phyloP scores from a whole-genome alignment of 2,113 vertebrate genomes.

The Pachypanchax playfairii region DNA sequence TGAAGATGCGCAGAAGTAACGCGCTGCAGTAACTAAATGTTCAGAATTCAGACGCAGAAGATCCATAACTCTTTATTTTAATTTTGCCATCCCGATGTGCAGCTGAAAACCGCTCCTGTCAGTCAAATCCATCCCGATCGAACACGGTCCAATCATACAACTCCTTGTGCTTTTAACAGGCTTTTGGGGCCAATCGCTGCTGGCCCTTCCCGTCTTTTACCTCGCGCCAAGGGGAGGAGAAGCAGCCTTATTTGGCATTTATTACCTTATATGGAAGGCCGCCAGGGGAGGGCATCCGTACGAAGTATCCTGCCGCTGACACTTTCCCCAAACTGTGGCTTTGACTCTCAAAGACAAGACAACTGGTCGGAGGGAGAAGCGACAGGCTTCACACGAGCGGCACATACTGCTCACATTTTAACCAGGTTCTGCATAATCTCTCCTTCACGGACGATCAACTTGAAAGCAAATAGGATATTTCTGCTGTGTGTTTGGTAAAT shows the following conservation, averaged over 20 bases:
- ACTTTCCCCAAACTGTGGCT: conserved; percentile 77
- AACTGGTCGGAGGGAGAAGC: conserved; percentile 60
- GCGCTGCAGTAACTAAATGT: no score
- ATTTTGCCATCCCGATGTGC: background rate
- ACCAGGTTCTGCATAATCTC: background rate
- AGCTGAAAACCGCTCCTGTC: conserved; percentile 47
- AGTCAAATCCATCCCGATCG: conserved; percentile 35
- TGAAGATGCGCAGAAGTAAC: no score
- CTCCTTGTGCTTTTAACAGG: conserved; percentile 28
- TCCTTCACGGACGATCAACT: background rate
- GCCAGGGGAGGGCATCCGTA: conserved; percentile 44
- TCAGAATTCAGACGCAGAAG: background rate
- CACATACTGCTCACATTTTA: conserved; percentile 1
- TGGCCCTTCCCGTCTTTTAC: background rate
- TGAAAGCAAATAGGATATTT: conserved; percentile 1
- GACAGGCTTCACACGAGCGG: conserved; percentile 14
- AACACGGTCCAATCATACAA: conserved; percentile 56
- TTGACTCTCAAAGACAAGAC: conserved; percentile 55
- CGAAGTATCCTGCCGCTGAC: conserved; percentile 69
- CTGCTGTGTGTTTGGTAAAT: background rate
- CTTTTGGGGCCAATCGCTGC: conserved; percentile 63
- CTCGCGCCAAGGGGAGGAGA: conserved; percentile 34
- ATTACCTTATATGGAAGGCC: conserved; percentile 74
- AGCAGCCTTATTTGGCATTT: conserved; percentile 70
- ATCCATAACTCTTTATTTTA: background rate